A percentile compares a stretch with the other conserved stretches of the same genome.
phyloP scores from a whole-genome alignment of 2,113 vertebrate genomes.

The Erythrolamprus reginae region DNA sequence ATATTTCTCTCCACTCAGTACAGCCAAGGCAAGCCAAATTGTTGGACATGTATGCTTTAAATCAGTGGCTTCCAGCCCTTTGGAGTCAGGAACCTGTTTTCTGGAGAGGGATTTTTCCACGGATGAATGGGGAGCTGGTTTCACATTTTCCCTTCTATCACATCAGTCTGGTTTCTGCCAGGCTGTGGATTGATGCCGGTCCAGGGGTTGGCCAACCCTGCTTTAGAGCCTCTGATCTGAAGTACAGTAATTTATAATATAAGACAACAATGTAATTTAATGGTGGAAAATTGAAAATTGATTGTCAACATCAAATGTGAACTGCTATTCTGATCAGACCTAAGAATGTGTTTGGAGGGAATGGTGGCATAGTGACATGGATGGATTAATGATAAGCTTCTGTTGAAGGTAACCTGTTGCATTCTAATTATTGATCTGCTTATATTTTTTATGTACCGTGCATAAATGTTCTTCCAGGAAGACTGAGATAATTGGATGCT shows the following conservation, averaged over 20 bases:
- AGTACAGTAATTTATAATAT: neutral
- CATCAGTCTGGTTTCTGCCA: no score
- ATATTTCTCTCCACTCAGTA: neutral
- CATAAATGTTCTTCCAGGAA: neutral
- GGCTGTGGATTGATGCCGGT: no score
- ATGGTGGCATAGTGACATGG: neutral
- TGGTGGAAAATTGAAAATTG: neutral
- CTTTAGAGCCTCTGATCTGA: neutral
- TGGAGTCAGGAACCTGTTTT: neutral
- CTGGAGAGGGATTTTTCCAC: neutral
- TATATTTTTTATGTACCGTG: neutral
- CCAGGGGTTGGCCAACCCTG: no score
- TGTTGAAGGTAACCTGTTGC: neutral
- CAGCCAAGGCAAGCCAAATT: neutral
- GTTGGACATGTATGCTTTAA: neutral
- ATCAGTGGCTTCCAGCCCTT: neutral
- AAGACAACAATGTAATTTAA: neutral
- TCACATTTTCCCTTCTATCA: no score
- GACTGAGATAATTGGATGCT: neutral
- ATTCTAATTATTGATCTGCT: neutral
- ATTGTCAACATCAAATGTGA: neutral
- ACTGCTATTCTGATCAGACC: neutral
- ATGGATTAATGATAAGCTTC: neutral
- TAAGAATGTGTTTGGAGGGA: neutral
- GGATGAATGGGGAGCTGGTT: no score